phyloP scores from a whole-genome alignment of 2,888 invertebrate genomes.

The Hofmannophila pseudospretella region DNA sequence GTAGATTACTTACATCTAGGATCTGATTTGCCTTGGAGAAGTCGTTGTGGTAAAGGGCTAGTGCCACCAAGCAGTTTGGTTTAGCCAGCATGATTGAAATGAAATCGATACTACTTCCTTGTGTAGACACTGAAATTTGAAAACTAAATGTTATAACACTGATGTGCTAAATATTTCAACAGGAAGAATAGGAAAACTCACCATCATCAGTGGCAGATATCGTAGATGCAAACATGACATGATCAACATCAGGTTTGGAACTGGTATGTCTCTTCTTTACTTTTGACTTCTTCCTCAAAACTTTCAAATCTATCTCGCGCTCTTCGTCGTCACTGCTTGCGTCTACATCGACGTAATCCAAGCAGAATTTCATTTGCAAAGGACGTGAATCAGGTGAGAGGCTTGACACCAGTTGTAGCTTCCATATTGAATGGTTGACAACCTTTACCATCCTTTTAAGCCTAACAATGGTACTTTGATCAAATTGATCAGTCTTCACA shows the following conservation, averaged over 20 bases:
- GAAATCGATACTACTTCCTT: constrained; percentile 63
- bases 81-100: constrained; percentile 85
- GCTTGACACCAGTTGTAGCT: constrained; percentile 82
- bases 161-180: too few relatives aligned
- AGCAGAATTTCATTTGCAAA: constrained; percentile 55
- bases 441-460: constrained; percentile 61
- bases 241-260: constrained; percentile 55
- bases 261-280: constrained; percentile 48
- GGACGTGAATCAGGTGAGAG: constrained; percentile 68
- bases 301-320: constrained; percentile 46
- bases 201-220: constrained; percentile 57
- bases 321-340: constrained; percentile 71
- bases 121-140: constrained; percentile 42
- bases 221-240: constrained; percentile 55
- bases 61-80: constrained; percentile 84
- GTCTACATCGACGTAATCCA: constrained; percentile 66
- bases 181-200: too few relatives aligned
- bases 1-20: constrained; percentile 81
- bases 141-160: too few relatives aligned
- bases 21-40: constrained; percentile 87
- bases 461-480: constrained; percentile 33
- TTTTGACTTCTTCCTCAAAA: constrained; percentile 57
- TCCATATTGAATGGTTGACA: constrained; percentile 84
- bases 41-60: constrained; percentile 85
- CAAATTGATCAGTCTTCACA: constrained; percentile 35